Evolutionary conservation across 2,888 invertebrate species (phyloP), one percentile per base, ranked within the genome.

Genomic region (Tetragonisca angustula): DNA sequence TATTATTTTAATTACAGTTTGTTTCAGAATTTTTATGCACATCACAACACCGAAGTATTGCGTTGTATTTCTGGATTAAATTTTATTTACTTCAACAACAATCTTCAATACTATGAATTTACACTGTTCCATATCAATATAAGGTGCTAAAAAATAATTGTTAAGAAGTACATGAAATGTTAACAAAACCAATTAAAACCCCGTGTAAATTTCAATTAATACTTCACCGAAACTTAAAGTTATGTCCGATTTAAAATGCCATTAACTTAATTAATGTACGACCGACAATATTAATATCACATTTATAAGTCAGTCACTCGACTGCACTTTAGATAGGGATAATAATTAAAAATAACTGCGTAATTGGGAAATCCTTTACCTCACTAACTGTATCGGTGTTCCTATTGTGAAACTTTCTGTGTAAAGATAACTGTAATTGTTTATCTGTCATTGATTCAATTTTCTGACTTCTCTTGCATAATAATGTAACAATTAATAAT

Each of bases 321-420:
- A 73, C 27, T 62, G 49, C 17, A 62, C 5, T 32, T 27, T 50
- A 49, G 49, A 61, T 27, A 73, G 49, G 2, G 17, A 50, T 61
- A 61, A 73, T 62, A 61, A 73, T 62, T 50, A 73, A 73, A 73
- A 49, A 21, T 15, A 61, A 72, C 49, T 49, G 49, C 32, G n/a
- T 73, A 49, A 62, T 62, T 73, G 11, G 27, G 27, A 24, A 61
- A 62, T 50, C n/a, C 36, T 70, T 72, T 72, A n/a, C 50, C 32
- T 27, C 27, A 27, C 9, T 61, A 61, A 73, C 27, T 32, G 49
- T 61, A 72, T 24, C 43, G 36, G 13, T 24, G 49, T 13, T 50
- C n/a, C 27, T 19, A 61, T 21, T 21, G 15, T 49, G 27, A 72
- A 59, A 61, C 6, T 2, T 49, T 61, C 21, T 72, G 21, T 49